These are phyloP conservation scores for Hemistola chrysoprasaria DNA, from an alignment of 2,888 invertebrate genomes.

Conservation along the genomic window DNA sequence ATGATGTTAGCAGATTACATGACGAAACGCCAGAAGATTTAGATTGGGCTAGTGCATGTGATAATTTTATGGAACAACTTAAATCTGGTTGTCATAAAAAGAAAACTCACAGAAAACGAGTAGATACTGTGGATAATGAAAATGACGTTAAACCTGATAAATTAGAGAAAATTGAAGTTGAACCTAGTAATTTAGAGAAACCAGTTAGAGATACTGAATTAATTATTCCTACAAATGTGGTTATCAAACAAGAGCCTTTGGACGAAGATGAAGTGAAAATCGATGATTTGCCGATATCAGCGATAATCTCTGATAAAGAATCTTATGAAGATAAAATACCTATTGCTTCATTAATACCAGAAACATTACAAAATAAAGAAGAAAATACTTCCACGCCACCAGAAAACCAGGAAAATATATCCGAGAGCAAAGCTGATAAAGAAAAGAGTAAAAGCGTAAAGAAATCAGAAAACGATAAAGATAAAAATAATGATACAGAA, in stretches of 20 bases:
- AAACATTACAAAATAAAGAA: constrained; percentile 16
- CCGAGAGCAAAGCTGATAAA: constrained; percentile 47
- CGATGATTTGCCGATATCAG: constrained; percentile 24
- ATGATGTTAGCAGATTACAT: constrained; percentile 28
- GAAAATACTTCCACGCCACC: constrained; percentile 13
- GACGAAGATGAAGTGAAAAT: constrained; percentile 55
- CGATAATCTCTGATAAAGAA: constrained; percentile 6
- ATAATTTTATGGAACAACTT: constrained; percentile 90
- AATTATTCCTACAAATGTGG: constrained; percentile 23
- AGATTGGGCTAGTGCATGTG: constrained; percentile 87
- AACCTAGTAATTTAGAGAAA: constrained; percentile 22
- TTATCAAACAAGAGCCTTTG: constrained; percentile 63
- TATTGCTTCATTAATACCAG: constrained; percentile 7
- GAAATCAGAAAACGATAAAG: neutral
- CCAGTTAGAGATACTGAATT: constrained; percentile 19
- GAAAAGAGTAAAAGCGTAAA: neutral
- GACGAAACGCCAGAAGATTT: constrained; percentile 51
- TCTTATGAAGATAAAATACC: constrained; percentile 26
- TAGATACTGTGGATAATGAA: constrained; percentile 51
- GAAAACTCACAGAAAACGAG: constrained; percentile 77
- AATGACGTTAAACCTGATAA: constrained; percentile 29
- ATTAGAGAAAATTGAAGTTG: constrained; percentile 20
- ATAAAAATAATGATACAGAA: constrained; percentile 4
- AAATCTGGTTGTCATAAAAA: constrained; percentile 83
- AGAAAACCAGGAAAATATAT: constrained; percentile 40